phyloP scores from a whole-genome alignment of 2,797 vertebrate species.

The Acrocephalus scirpaceus region DNA sequence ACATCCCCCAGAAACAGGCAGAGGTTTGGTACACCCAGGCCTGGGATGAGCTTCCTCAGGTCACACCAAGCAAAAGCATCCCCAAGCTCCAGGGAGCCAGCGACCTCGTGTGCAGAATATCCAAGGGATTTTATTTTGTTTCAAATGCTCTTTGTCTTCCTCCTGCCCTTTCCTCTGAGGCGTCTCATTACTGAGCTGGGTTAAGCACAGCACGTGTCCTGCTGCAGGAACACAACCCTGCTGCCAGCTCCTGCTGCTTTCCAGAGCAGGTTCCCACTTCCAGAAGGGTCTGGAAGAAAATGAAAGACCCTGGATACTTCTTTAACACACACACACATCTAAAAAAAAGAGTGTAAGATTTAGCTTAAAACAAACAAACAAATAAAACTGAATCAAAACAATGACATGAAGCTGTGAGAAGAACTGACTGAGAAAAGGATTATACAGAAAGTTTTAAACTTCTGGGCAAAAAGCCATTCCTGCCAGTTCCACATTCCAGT shows the following conservation, averaged over 20 bases:
- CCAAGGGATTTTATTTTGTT: neutral
- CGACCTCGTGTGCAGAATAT: neutral
- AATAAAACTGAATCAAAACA: neutral
- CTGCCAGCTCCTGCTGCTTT: neutral
- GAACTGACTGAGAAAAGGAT: neutral
- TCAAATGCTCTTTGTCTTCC: neutral
- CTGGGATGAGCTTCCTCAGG: neutral
- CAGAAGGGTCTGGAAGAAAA: neutral
- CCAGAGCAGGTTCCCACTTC: neutral
- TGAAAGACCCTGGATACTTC: neutral
- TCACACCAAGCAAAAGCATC: neutral
- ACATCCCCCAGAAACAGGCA: neutral
- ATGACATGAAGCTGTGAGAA: neutral
- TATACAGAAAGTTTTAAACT: neutral
- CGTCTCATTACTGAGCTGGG: neutral
- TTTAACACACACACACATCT: neutral
- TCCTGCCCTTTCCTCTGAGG: neutral
- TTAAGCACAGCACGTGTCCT: neutral
- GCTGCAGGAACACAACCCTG: neutral
- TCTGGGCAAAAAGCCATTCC: neutral
- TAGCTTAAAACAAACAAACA: neutral
- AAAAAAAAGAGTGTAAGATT: neutral
- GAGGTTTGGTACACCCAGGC: neutral
- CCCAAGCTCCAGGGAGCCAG: neutral
- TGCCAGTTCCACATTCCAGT: neutral